These are phyloP conservation scores for Cheumatopsyche charites DNA, from an alignment of 1,140 invertebrate species.

Conservation along the genomic window DNA sequence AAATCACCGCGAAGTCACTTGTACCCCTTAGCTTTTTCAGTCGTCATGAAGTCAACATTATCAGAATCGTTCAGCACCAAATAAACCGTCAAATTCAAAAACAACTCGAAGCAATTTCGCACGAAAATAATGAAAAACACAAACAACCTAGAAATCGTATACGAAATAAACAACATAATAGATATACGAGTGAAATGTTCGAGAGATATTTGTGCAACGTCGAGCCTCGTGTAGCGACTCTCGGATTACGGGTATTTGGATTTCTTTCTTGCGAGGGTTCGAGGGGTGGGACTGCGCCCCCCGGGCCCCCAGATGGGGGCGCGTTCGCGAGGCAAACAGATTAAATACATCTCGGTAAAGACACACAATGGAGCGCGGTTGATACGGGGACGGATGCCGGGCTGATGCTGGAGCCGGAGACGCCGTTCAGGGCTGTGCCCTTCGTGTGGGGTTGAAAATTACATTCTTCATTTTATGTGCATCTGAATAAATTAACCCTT, in stretches of 20 bases:
- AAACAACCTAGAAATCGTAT: no score
- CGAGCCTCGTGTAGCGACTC: conserved; percentile 12
- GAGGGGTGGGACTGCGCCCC: background rate
- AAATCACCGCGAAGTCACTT: no score
- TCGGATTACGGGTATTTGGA: conserved; percentile 37
- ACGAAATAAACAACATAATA: no score
- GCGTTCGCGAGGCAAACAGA: conserved; percentile 44
- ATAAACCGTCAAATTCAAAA: no score
- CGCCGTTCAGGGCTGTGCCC: background rate
- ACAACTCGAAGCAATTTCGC: no score
- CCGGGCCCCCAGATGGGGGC: background rate
- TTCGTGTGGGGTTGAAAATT: background rate
- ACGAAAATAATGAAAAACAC: no score
- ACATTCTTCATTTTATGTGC: no score
- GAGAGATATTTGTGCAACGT: conserved; percentile 3
- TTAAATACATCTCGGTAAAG: conserved; percentile 48
- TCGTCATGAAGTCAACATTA: no score
- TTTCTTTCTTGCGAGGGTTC: conserved; percentile 34
- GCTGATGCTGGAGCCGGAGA: conserved; percentile 6
- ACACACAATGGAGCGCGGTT: conserved; percentile 45
- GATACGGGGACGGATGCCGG: conserved; percentile 31
- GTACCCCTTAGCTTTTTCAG: no score
- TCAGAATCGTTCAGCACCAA: no score
- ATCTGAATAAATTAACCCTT: no score
- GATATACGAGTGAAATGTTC: conserved; percentile 16